Conservation (phyloP, 2,797 vertebrate genomes). For the Decapterus maruadsi region DNA sequence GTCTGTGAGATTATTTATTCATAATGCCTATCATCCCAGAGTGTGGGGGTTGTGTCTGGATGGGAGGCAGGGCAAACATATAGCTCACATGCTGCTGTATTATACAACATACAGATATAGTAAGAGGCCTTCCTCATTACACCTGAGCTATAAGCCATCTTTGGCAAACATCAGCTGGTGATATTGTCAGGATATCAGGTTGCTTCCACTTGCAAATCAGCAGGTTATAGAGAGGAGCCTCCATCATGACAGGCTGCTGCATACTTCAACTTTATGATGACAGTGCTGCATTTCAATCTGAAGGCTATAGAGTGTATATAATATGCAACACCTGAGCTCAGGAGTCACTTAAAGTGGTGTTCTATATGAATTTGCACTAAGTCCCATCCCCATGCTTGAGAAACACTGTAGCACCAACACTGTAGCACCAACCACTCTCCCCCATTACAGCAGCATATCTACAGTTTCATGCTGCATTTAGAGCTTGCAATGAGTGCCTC, state of each 20-base stretch:
- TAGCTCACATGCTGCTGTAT: slow-evolving; percentile 37
- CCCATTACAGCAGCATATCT: slow-evolving; percentile 30
- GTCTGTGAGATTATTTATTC: slow-evolving; percentile 70
- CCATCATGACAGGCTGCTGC: slow-evolving; percentile 32
- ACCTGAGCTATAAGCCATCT: slow-evolving; percentile 44
- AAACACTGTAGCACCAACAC: too few species aligned
- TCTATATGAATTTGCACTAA: slow-evolving; percentile 17
- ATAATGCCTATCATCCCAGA: slow-evolving; percentile 60
- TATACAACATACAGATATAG: slow-evolving; percentile 14
- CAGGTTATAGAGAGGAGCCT: slow-evolving; percentile 46
- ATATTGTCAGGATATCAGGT: slow-evolving; percentile 27
- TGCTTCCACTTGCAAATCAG: slow-evolving; percentile 36
- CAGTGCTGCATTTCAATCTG: slow-evolving; percentile 21
- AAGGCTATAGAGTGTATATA: slow-evolving; percentile 11
- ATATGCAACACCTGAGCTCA: slow-evolving; percentile 38
- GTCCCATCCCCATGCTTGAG: not conserved
- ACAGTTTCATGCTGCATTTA: slow-evolving; percentile 29
- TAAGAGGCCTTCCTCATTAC: slow-evolving; percentile 28
- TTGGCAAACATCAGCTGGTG: slow-evolving; percentile 11
- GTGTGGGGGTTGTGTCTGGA: slow-evolving; percentile 56
- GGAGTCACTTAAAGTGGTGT: slow-evolving; percentile 16
- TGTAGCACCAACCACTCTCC: slow-evolving; percentile 18
- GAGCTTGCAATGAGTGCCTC: slow-evolving; percentile 7
- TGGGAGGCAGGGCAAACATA: slow-evolving; percentile 39
- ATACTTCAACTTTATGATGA: slow-evolving; percentile 48